Base-by-base conservation (phyloP, 2,113 vertebrate species). In the Axis porcinus region DNA sequence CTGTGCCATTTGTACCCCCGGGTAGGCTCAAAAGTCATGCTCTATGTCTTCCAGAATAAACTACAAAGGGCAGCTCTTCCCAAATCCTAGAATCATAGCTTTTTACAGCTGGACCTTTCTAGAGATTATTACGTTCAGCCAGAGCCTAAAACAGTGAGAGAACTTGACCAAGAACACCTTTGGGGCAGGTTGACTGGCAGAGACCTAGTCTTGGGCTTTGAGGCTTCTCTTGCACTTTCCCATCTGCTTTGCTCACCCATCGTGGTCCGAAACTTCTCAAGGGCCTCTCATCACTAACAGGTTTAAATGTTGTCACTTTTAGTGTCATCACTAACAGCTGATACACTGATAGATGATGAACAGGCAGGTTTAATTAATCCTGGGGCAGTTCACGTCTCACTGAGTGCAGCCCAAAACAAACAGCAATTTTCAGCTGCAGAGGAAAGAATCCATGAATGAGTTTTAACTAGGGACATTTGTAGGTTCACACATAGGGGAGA, bases 151-250 rank as follows among this genome's bases (percentile, higher is more conserved):
- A 23, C 11, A 16, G 79, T 0, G 7, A 82, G 43, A 30, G 25
- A 40, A n/a, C 9, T 14, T 54, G 28, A 40, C 25, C 16, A 6
- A 52, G 10, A 19, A 27, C 54, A 43, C 4, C 1, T 1, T 1
- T 52, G 16, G 33, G 12, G 28, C 11, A 36, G 54, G 76, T 7
- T 50, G 8, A 16, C 21, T 40, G 45, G 40, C 45, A 11, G 14
- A 30, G 36, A 7, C 30, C 43, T 36, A 11, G 6, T 74, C 62
- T 60, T 25, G 2, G 62, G 76, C 23, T 13, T 4, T 0, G 43
- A 60, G 21, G 19, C 58, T 16, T 6, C 33, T 2, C 13, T 17
- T 52, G n/a, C 10, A 4, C 28, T 70, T 43, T 52, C 6, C 79
- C 45, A 2, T 50, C n/a, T 4, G 2, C 5, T 43, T 55, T 82